phyloP scores from a whole-genome alignment of 2,113 vertebrate genomes.

The Seriola quinqueradiata region DNA sequence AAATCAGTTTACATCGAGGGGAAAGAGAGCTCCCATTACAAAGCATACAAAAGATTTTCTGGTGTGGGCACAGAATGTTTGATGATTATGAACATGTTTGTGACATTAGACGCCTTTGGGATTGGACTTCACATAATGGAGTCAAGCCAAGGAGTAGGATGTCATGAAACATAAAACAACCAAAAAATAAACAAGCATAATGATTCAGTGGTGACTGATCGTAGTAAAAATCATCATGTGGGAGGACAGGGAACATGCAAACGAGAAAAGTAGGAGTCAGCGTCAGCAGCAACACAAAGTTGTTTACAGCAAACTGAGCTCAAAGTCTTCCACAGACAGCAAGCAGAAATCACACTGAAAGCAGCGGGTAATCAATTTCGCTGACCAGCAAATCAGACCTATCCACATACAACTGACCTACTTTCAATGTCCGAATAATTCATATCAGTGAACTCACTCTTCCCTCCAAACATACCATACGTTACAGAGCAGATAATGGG shows the following conservation, averaged over 20 bases:
- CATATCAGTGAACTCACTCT: neutral
- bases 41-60: neutral
- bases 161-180: neutral
- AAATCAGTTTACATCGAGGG: slow-evolving; percentile 1
- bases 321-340: neutral
- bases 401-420: neutral
- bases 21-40: neutral
- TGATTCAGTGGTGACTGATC: neutral
- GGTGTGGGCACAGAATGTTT: neutral
- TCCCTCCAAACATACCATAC: slow-evolving; percentile 14
- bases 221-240: neutral
- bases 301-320: slow-evolving; percentile 18
- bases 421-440: neutral
- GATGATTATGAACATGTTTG: neutral
- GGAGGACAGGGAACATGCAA: neutral
- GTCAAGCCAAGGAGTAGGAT: neutral
- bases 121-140: neutral
- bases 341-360: neutral
- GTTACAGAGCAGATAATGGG: neutral
- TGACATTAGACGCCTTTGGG: neutral
- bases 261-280: neutral
- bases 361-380: neutral
- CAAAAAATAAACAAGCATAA: neutral
- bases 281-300: neutral
- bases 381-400: neutral